phyloP scores from a whole-genome alignment of 2,113 vertebrate species.

The Cyrtonyx montezumae region DNA sequence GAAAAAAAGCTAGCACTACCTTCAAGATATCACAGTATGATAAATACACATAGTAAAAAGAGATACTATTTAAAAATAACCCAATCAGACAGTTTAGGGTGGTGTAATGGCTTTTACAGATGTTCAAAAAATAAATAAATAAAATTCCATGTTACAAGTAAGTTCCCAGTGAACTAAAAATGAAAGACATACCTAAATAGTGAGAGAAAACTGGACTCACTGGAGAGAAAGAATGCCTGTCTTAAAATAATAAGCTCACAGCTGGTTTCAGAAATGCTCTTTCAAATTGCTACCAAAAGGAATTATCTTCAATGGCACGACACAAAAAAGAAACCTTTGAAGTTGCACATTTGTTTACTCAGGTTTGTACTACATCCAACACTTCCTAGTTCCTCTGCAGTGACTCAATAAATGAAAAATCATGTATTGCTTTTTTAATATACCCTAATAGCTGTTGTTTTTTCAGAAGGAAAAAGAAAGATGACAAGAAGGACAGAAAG shows the following conservation, averaged over 20 bases:
- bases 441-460: not conserved
- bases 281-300: not conserved
- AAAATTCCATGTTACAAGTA: not conserved
- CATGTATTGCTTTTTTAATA: not conserved
- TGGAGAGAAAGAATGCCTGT: not conserved
- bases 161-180: not conserved
- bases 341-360: not conserved
- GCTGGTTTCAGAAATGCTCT: not conserved
- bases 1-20: not conserved
- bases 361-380: not conserved
- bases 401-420: not conserved
- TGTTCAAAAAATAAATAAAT: not conserved
- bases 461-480: not conserved
- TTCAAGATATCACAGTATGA: not conserved
- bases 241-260: not conserved
- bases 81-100: not conserved
- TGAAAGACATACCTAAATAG: not conserved
- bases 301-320: not conserved
- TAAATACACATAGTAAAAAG: not conserved
- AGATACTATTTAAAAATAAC: not conserved
- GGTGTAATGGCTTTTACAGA: not conserved
- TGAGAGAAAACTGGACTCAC: not conserved
- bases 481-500: not conserved
- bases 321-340: not conserved
- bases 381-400: not conserved